A percentile compares a stretch with the other conserved stretches of the same genome.
These are phyloP conservation scores for Tipula helvola DNA, from an alignment of 2,888 invertebrate species.

Conservation along the genomic window DNA sequence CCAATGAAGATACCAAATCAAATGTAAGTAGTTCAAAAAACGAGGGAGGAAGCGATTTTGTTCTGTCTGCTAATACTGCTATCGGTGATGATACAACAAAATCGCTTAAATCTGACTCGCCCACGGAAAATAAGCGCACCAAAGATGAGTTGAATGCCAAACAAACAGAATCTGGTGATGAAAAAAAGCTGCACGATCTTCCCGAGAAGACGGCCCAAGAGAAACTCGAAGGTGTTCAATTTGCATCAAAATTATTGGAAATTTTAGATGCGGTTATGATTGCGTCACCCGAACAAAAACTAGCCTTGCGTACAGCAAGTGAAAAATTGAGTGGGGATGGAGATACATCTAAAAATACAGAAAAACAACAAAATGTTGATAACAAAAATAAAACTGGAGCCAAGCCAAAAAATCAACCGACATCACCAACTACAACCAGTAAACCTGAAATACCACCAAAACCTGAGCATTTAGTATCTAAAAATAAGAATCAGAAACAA, in stretches of 20 bases:
- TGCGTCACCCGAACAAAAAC: conserved; percentile 6
- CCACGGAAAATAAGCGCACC: not conserved
- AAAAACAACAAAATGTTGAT: conserved; percentile 5
- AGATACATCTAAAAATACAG: not conserved
- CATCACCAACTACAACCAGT: not conserved
- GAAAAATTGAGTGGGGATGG: not conserved
- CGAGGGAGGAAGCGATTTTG: conserved; percentile 17
- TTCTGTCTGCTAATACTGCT: conserved; percentile 13
- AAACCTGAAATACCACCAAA: conserved; percentile 13
- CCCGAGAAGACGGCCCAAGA: conserved; percentile 12
- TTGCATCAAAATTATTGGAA: conserved; percentile 11
- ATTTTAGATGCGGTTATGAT: conserved; percentile 13
- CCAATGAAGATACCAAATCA: not conserved
- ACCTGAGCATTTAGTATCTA: conserved; percentile 11
- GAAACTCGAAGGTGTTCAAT: conserved; percentile 11
- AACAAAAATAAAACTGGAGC: conserved; percentile 7
- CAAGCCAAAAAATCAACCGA: not conserved
- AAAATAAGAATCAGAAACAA: not conserved
- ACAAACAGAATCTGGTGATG: not conserved
- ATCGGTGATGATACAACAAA: conserved; percentile 4
- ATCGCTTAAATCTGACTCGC: conserved; percentile 8
- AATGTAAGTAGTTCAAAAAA: conserved; percentile 14
- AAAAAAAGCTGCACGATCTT: conserved; percentile 10
- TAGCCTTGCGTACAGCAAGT: not conserved
- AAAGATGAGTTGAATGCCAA: conserved; percentile 10